Evolutionary conservation across 2,888 invertebrate genomes (phyloP), one percentile per base, ranked within the genome.

Genomic region (Liodrosophila aerea): DNA sequence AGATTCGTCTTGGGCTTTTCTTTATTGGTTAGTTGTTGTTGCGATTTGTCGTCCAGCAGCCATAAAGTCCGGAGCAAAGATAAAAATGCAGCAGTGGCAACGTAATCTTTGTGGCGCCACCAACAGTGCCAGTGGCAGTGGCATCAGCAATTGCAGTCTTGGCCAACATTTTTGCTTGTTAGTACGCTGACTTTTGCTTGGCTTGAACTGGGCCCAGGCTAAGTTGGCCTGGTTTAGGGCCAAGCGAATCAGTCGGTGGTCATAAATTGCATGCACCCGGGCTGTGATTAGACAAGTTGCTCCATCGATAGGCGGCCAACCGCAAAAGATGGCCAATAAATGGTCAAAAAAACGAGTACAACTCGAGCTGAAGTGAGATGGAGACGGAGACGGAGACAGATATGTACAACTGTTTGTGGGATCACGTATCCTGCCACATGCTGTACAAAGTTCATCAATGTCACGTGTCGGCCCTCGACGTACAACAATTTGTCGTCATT

Each of bases 381-480:
- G 5, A 33, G 8, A 40, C 7, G 30, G n/a, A 34, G 31, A 7
- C 34, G 29, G 11, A 29, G 37, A 51, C 15, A 45, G 45, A 36
- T 30, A 41, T 27, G 39, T 31, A 16, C 45, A 30, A 9, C 29
- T 47, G 12, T 44, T 36, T 36, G 11, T 7, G 36, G 22, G 30
- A 44, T 47, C 74, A 65, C 71, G 65, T 60, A 58, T 50, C 46
- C 9, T 5, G 8, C 18, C 16, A 4, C 18, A 9, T 37, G 1
- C 9, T 36, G 65, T 59, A 22, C 56, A 74, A 84, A 84, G 84
- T 81, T 84, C 85, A 81, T 81, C 81, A 81, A 81, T 78, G 81
- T 81, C 81, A 69, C 76, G 78, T 80, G 76, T 60, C 37, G 64
- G 36, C 62, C 63, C 47, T 53, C 45, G 57, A 69, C 44, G 47